phyloP scores from a whole-genome alignment of 2,113 vertebrate genomes.

The Hemichromis elongatus region DNA sequence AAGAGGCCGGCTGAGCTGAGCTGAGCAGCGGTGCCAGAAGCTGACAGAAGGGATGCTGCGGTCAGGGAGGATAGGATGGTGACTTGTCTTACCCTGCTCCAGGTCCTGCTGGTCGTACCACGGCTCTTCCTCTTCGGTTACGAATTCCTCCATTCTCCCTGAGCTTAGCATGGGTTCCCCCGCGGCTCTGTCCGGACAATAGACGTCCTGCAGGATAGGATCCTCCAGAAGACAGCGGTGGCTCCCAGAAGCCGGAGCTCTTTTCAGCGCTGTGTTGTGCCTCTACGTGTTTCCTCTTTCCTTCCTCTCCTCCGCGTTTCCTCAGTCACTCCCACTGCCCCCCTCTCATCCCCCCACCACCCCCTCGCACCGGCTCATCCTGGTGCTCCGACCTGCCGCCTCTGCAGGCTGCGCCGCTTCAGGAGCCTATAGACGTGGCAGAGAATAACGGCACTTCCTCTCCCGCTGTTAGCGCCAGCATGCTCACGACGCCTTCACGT shows the following conservation, averaged over 20 bases:
- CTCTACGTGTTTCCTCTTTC: conserved; percentile 32
- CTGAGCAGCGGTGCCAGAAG: conserved; percentile 16
- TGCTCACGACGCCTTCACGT: conserved; percentile 20
- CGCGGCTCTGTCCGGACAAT: conserved; percentile 17
- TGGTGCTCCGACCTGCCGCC: neutral
- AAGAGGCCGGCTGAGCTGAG: neutral
- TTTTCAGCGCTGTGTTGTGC: neutral
- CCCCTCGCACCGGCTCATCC: conserved; percentile 20
- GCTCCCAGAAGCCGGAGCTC: neutral
- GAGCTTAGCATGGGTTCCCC: conserved; percentile 71
- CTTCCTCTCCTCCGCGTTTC: conserved; percentile 15
- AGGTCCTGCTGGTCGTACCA: conserved; percentile 98
- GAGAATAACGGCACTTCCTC: conserved; percentile 17
- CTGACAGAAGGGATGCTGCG: conserved; percentile 31
- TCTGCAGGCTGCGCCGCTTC: neutral
- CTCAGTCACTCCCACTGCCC: conserved; percentile 36
- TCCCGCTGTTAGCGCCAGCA: neutral
- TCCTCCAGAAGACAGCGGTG: neutral
- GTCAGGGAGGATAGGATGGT: neutral
- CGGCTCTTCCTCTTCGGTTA: conserved; percentile 92
- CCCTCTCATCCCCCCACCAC: conserved; percentile 11
- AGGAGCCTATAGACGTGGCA: conserved; percentile 58
- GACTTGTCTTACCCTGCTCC: conserved; percentile 86
- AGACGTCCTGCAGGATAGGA: neutral
- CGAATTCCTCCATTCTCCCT: conserved; percentile 89